phyloP scores from a whole-genome alignment of 1,140 invertebrate genomes.

The Drosophila ironensis region DNA sequence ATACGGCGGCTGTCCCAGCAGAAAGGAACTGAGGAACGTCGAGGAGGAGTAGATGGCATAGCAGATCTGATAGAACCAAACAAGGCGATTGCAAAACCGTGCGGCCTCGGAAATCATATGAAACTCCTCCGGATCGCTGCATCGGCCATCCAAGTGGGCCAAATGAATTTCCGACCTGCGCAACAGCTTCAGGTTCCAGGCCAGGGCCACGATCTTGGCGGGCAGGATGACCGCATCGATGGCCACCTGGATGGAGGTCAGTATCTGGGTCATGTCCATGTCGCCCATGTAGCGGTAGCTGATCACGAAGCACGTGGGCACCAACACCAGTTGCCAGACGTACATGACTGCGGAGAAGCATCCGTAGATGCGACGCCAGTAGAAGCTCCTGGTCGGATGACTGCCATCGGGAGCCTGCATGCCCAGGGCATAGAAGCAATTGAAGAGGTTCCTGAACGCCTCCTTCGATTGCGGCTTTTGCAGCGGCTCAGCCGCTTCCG shows the following conservation, averaged over 20 bases:
- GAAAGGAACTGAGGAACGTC: slow-evolving; percentile 41
- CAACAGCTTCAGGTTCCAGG: slow-evolving; percentile 24
- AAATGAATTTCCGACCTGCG: slow-evolving; percentile 22
- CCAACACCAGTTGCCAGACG: slow-evolving; percentile 31
- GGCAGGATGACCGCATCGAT: slow-evolving; percentile 49
- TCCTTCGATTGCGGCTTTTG: slow-evolving; percentile 14
- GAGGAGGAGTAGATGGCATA: slow-evolving; percentile 46
- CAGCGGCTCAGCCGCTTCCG: not conserved
- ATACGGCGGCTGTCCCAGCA: slow-evolving; percentile 43
- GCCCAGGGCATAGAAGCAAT: slow-evolving; percentile 30
- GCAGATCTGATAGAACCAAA: slow-evolving; percentile 40
- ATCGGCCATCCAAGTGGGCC: slow-evolving; percentile 31
- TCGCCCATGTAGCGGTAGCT: slow-evolving; percentile 35
- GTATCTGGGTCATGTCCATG: slow-evolving; percentile 47
- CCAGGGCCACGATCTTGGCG: slow-evolving; percentile 45
- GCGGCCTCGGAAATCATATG: slow-evolving; percentile 4
- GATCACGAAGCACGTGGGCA: slow-evolving; percentile 41
- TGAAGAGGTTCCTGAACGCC: slow-evolving; percentile 31
- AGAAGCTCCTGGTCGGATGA: not conserved
- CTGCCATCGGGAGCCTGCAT: slow-evolving; percentile 39
- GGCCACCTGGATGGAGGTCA: slow-evolving; percentile 52
- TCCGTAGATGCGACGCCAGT: slow-evolving; percentile 12
- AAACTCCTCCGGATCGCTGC: slow-evolving; percentile 12
- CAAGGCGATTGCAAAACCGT: slow-evolving; percentile 35
- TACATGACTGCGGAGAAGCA: slow-evolving; percentile 24